phyloP scores from a whole-genome alignment of 2,888 invertebrate species.

The Aspidiotus destructor region DNA sequence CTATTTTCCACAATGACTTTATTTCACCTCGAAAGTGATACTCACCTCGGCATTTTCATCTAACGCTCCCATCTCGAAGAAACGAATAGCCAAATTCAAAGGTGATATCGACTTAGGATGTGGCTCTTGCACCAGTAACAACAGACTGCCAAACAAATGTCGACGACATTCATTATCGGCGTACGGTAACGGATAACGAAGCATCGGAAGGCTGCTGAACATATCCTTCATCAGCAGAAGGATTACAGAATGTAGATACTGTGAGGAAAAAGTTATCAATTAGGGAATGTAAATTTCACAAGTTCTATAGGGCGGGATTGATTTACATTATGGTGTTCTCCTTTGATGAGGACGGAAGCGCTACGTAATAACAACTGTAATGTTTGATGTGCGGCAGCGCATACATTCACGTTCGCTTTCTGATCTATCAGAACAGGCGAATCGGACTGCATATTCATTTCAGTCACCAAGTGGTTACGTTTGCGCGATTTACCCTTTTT shows the following conservation, averaged over 20 bases:
- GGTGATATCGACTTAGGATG: constrained; percentile 34
- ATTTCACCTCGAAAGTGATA: constrained; percentile 26
- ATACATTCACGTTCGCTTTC: not conserved
- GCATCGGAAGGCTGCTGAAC: constrained; percentile 4
- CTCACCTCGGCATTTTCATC: constrained; percentile 31
- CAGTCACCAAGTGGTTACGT: not conserved
- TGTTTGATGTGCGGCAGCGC: constrained; percentile 1
- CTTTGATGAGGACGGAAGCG: constrained; percentile 16
- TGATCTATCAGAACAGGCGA: not conserved
- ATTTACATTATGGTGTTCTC: constrained; percentile 24
- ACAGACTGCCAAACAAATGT: constrained; percentile 33
- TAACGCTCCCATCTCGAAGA: constrained; percentile 28
- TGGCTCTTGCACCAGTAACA: constrained; percentile 30
- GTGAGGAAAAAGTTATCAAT: constrained; percentile 2
- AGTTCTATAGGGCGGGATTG: not conserved
- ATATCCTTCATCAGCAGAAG: constrained; percentile 30
- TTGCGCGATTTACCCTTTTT: constrained; percentile 13
- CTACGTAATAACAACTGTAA: constrained; percentile 15
- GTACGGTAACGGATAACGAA: constrained; percentile 34
- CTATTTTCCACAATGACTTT: not conserved
- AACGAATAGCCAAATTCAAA: constrained; percentile 23
- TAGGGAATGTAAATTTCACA: not conserved
- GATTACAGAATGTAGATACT: constrained; percentile 32
- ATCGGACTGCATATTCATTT: constrained; percentile 3
- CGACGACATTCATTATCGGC: constrained; percentile 30